phyloP scores from a whole-genome alignment of 2,888 invertebrate genomes.

The Ophraella communa region DNA sequence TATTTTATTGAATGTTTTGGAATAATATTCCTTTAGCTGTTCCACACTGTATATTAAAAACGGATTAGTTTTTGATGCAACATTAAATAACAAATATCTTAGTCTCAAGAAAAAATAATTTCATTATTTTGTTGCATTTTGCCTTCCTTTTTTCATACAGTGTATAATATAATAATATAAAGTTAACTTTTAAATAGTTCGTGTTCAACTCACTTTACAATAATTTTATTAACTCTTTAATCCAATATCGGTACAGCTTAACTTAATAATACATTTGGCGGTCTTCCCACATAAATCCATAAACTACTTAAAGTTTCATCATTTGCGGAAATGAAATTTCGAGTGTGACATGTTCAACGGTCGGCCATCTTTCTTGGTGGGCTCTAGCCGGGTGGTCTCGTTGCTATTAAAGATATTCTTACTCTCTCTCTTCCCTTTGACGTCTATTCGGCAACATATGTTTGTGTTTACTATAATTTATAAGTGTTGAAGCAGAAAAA shows the following conservation, averaged over 20 bases:
- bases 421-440: background rate
- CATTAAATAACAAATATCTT: too few species aligned
- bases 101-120: too few species aligned
- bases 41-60: too few species aligned
- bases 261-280: background rate
- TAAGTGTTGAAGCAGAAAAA: conserved; percentile 29
- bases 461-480: conserved; percentile 41
- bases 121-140: too few species aligned
- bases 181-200: too few species aligned
- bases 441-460: conserved; percentile 32
- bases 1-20: too few species aligned
- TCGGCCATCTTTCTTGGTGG: conserved; percentile 10
- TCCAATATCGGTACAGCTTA: background rate
- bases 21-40: too few species aligned
- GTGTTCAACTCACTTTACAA: too few species aligned
- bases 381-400: conserved; percentile 18
- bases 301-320: conserved; percentile 23
- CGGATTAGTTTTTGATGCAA: too few species aligned
- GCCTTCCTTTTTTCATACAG: too few species aligned
- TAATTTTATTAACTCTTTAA: too few species aligned
- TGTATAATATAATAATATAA: too few species aligned
- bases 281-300: conserved; percentile 1
- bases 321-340: conserved; percentile 24
- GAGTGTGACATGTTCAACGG: conserved; percentile 13
- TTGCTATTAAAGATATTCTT: conserved; percentile 8